Conservation (phyloP, 2,113 vertebrate species). For the Pogona vitticeps region DNA sequence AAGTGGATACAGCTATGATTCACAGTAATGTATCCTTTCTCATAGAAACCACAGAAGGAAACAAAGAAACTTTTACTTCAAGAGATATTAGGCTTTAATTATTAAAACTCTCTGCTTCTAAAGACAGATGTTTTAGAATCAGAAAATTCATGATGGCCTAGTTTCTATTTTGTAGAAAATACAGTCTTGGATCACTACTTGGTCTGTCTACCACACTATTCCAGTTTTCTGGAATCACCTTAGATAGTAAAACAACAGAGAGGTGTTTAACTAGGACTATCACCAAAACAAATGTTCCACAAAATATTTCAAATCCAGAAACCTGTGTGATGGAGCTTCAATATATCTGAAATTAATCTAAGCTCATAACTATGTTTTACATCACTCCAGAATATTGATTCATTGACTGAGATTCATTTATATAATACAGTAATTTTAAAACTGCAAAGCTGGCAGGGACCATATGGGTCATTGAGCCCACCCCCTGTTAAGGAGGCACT, state of each 20-base stretch:
- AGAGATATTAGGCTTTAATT: conserved; percentile 40
- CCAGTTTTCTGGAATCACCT: conserved; percentile 18
- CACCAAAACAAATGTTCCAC: background rate
- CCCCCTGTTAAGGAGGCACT: too few species aligned
- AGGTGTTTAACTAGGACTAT: too few species aligned
- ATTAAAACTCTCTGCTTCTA: conserved; percentile 21
- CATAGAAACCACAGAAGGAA: conserved; percentile 42
- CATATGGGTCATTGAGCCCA: too few species aligned
- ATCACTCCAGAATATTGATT: too few species aligned
- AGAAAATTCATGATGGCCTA: background rate
- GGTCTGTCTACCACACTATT: background rate
- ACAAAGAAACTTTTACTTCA: conserved; percentile 61
- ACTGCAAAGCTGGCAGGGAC: too few species aligned
- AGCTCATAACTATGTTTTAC: too few species aligned
- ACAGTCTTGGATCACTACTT: conserved; percentile 6
- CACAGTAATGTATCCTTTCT: conserved; percentile 31
- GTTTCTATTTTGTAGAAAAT: background rate
- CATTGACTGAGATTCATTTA: too few species aligned
- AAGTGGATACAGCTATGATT: background rate
- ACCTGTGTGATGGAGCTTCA: background rate
- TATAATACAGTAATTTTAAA: too few species aligned
- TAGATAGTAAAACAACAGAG: background rate
- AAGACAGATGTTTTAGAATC: background rate
- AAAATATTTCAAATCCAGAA: background rate
- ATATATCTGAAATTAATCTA: background rate